phyloP scores from a whole-genome alignment of 2,797 vertebrate genomes.

The Amazona ochrocephala region DNA sequence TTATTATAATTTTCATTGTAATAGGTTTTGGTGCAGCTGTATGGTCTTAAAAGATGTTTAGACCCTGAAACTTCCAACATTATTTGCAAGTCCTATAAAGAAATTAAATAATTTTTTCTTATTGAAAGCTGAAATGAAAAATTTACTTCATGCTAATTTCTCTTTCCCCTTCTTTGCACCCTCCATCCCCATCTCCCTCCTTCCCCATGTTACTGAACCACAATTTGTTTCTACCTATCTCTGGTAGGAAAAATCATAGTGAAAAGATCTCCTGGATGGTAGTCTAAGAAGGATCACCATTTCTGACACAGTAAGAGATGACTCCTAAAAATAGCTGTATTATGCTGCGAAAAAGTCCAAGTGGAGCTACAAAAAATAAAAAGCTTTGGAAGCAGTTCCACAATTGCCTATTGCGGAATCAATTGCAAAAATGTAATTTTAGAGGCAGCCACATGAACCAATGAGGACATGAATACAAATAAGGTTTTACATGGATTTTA shows the following conservation, averaged over 20 bases:
- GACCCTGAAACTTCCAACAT: background rate
- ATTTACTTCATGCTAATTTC: background rate
- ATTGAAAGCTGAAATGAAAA: background rate
- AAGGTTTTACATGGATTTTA: background rate
- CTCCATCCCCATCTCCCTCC: rapidly evolving
- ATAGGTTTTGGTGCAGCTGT: background rate
- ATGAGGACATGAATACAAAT: background rate
- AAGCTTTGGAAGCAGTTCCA: background rate
- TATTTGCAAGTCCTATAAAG: background rate
- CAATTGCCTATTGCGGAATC: background rate
- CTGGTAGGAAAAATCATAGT: background rate
- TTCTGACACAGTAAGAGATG: background rate
- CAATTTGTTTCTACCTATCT: background rate
- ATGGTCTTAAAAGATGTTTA: background rate
- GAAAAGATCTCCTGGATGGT: background rate
- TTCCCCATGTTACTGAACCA: background rate
- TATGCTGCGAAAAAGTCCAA: background rate
- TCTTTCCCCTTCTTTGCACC: background rate
- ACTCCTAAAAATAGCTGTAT: background rate
- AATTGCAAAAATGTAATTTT: background rate
- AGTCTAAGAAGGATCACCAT: background rate
- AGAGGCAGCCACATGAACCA: background rate
- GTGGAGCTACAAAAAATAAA: background rate
- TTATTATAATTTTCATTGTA: background rate
- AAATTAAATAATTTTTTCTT: background rate